Conservation (phyloP, 2,113 vertebrate genomes). For the Mobula hypostoma region DNA sequence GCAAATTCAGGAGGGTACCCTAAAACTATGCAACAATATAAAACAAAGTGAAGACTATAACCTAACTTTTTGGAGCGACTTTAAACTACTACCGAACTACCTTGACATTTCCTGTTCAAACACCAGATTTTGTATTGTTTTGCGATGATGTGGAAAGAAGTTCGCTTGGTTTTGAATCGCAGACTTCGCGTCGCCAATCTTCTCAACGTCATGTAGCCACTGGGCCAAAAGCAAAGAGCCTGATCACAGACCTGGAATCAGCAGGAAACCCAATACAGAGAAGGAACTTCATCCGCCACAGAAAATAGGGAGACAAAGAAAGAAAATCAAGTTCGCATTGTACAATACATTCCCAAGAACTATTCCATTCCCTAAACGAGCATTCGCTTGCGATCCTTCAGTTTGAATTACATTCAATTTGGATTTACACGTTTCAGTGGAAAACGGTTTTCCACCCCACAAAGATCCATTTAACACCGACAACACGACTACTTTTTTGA, state of each 20-base stretch:
- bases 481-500: not conserved
- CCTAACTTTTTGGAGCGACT: not conserved
- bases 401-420: not conserved
- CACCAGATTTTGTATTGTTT: conserved; percentile 23
- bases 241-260: not conserved
- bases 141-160: conserved; percentile 4
- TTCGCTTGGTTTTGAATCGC: not conserved
- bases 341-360: not conserved
- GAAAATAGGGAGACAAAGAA: conserved; percentile 6
- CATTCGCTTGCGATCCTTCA: not conserved
- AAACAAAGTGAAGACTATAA: not conserved
- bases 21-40: not conserved
- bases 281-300: conserved; percentile 4
- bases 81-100: not conserved
- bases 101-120: not conserved
- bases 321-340: not conserved
- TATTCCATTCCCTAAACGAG: not conserved
- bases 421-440: not conserved
- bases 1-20: not conserved
- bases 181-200: conserved; percentile 25
- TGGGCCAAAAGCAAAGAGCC: not conserved
- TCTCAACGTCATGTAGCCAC: conserved; percentile 16
- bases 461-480: not conserved
- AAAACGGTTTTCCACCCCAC: not conserved
- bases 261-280: not conserved